Conservation (phyloP, 1,140 invertebrate species). For the Drosophila subpulchrella region DNA sequence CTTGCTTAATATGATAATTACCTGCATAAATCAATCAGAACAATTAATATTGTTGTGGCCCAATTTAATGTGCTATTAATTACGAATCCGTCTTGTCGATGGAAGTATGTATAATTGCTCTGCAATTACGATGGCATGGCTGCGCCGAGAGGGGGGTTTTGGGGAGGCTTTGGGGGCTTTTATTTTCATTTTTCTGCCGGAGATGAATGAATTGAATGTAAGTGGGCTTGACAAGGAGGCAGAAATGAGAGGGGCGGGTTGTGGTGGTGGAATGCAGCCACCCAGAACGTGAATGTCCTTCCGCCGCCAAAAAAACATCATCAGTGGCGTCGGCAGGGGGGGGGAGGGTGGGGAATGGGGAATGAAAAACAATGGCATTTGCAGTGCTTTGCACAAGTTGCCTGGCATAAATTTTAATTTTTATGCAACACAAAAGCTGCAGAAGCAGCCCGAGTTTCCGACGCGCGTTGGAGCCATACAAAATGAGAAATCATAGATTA, state of each 20-base stretch:
- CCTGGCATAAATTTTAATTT: slow-evolving; percentile 79
- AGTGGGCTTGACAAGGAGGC: slow-evolving; percentile 50
- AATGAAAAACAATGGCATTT: slow-evolving; percentile 70
- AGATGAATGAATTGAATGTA: slow-evolving; percentile 55
- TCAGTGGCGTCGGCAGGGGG: not conserved
- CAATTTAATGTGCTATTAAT: slow-evolving; percentile 77
- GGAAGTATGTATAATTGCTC: slow-evolving; percentile 55
- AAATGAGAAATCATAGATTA: slow-evolving; percentile 18
- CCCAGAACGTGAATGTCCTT: slow-evolving; percentile 60
- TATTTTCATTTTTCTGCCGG: slow-evolving; percentile 50
- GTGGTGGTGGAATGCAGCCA: slow-evolving; percentile 28
- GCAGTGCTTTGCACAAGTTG: slow-evolving; percentile 78
- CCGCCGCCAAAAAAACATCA: slow-evolving; percentile 48
- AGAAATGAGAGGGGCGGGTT: not conserved
- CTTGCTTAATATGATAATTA: slow-evolving; percentile 62
- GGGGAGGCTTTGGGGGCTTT: slow-evolving; percentile 4
- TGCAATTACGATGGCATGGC: slow-evolving; percentile 43
- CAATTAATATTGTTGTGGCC: slow-evolving; percentile 64
- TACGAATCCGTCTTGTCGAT: slow-evolving; percentile 66
- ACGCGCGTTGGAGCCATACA: slow-evolving; percentile 43
- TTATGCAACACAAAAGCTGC: slow-evolving; percentile 78
- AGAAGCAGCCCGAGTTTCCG: slow-evolving; percentile 49
- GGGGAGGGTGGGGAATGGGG: not conserved
- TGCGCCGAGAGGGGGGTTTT: not conserved
- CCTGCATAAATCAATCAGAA: slow-evolving; percentile 75